Percentiles rank a stretch among this genome's conserved stretches.
Evolutionary conservation across 2,797 vertebrate species (phyloP).

Genomic region (Enteromius unitaeniatus): DNA sequence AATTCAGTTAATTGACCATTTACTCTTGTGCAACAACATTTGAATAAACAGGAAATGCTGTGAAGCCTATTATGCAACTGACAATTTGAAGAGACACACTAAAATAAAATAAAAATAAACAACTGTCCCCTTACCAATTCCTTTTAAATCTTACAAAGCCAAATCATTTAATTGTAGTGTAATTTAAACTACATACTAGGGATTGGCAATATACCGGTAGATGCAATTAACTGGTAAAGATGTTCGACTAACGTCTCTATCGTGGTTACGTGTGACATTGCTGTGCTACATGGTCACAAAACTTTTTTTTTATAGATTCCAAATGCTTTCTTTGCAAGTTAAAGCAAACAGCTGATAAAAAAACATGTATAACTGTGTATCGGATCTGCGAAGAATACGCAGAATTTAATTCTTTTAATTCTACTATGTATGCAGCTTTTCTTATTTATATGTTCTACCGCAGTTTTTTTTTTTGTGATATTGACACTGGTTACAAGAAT

Average conservation of each 20-base stretch:
- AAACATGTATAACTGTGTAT: neutral
- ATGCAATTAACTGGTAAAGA: neutral
- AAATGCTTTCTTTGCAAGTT: neutral
- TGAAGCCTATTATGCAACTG: neutral
- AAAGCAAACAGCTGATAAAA: neutral
- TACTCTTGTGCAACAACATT: neutral
- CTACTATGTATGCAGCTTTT: neutral
- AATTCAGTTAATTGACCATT: neutral
- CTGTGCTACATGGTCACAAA: neutral
- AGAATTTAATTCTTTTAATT: neutral
- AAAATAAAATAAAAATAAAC: neutral
- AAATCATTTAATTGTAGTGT: neutral
- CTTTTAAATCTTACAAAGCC: neutral
- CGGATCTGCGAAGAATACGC: neutral
- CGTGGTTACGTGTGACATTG: neutral
- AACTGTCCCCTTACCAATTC: neutral
- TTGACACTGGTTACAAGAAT: neutral
- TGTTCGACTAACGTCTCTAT: neutral
- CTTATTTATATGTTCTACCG: neutral
- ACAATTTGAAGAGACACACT: neutral
- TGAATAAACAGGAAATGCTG: neutral
- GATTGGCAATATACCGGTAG: no score
- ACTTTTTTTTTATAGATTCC: neutral
- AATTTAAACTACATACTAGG: no score
- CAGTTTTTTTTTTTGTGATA: neutral